Base-by-base conservation (phyloP, 2,113 vertebrate species). In the Nycticryphes semicollaris region DNA sequence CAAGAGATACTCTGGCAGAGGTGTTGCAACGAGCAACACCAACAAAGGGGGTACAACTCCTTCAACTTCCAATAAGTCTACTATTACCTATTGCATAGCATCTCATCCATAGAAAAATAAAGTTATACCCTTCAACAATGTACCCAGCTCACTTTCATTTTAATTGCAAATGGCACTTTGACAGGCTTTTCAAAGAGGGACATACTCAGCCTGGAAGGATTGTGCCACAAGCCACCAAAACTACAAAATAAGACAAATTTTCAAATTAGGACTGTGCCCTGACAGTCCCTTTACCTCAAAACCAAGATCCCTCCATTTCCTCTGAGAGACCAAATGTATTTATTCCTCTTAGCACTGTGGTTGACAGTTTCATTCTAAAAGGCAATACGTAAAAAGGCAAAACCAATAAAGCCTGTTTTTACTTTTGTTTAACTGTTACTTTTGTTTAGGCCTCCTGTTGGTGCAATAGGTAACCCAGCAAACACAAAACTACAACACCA, bases 61-160 rank as follows among this genome's bases (percentile, higher is more conserved):
- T 24, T 25, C 22, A 53, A 0, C n/a, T 84, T 73, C 41, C 30
- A 68, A 6, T 0, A 0, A 69, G 14, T 60, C 57, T 43, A 24
- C 57, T 63, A 66, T 39, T 53, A 60, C 77, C 9, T n/a, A 28
- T n/a, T 31, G 33, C 27, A 41, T 0, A 56, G 39, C 62, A 35
- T 8, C 60, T 73, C 27, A 45, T 14, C 43, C 20, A 16, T 1
- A 60, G 7, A 21, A 47, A 95, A 79, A 47, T 5, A 10, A 60
- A 79, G 14, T 37, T 31, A 43, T 1, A 4, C 7, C 27, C 73
- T 63, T 78, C 56, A 50, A 5, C 2, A 30, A 63, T 45, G 30
- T 23, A 51, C 15, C 31, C 31, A 45, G 16, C n/a, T 74, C n/a
- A 28, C 14, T 62, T 22, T 5, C 23, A 75, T 54, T 93, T 57